Base-by-base conservation (phyloP, 1,140 invertebrate genomes). In the Orussus abietinus region DNA sequence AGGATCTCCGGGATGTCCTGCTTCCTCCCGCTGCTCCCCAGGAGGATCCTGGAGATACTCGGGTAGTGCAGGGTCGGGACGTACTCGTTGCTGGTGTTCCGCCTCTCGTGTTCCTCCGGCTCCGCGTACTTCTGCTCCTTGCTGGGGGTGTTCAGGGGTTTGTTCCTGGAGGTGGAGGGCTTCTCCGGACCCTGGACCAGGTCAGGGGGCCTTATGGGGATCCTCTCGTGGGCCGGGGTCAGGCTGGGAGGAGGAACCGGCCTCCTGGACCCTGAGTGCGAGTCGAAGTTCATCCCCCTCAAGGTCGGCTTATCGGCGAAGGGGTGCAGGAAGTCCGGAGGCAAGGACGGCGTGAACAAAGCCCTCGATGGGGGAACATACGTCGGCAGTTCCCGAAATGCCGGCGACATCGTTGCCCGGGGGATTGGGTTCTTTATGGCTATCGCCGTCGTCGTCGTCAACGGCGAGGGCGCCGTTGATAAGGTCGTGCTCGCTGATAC, bases 291-390 rank as follows among this genome's bases (percentile, higher is more conserved):
- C 12, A 80, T 79, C 43, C 86, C 87, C 50, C 86, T 75, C 25
- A 90, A 64, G 4, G 86, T 90, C 19, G 86, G 86, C 61, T 88
- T 89, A 56, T 90, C 85, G 3, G 85, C 85, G 58, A 90, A 90
- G 1, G 87, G 86, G 68, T 88, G 86, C 11, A 80, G 75, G 55
- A 85, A 86, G 60, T 86, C 84, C 2, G 83, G 84, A 4, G 86
- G 86, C 36, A 88, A 55, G 0, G 86, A 85, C 0, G 88, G 86
- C 0, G 86, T 89, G 62, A 90, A 85, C 46, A 86, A 81, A 2
- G 83, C 77, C 42, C 86, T 67, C 12, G 82, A 82, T 3, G 87
- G 86, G 7, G 86, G 86, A 7, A 85, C 83, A 66, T 89, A 89
- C n/a, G 84, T 86, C 10, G 85, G 85, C 41, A 85, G 75, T 45